Evolutionary conservation across 1,140 invertebrate species (phyloP).

Genomic region (Planococcus citri): DNA sequence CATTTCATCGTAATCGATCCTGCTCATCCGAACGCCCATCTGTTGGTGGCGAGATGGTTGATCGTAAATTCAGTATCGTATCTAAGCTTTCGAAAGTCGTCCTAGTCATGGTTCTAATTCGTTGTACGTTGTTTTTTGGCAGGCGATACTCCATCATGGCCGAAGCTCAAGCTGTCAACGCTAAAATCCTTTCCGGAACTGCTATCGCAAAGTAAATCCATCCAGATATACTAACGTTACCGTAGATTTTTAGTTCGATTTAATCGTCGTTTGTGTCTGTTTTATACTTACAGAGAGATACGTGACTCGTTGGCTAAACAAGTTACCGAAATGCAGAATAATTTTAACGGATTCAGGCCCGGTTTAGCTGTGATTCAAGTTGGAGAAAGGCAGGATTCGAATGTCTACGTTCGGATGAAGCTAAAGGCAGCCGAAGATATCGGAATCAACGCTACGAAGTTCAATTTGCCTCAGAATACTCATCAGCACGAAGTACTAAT

Average conservation of each 20-base stretch:
- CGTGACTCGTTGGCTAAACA: constrained; percentile 52
- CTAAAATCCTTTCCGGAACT: constrained; percentile 48
- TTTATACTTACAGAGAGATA: constrained; percentile 50
- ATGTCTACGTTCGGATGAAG: constrained; percentile 97
- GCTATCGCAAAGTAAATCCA: constrained; percentile 49
- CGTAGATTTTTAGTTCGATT: too few species aligned
- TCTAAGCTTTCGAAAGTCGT: too few species aligned
- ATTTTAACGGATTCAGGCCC: constrained; percentile 51
- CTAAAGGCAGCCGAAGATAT: constrained; percentile 83
- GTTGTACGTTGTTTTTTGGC: not conserved
- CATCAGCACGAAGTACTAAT: constrained; percentile 66
- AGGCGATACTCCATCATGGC: not conserved
- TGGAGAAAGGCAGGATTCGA: constrained; percentile 91
- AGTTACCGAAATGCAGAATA: constrained; percentile 45
- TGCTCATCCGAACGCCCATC: too few species aligned
- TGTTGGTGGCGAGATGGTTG: too few species aligned
- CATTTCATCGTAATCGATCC: too few species aligned
- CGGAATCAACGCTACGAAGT: constrained; percentile 70
- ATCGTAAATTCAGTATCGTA: too few species aligned
- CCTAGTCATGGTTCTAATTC: too few species aligned
- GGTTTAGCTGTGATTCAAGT: constrained; percentile 78
- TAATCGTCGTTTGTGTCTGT: too few species aligned
- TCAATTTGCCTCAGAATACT: constrained; percentile 65
- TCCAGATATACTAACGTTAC: too few species aligned
- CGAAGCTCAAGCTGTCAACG: constrained; percentile 27